phyloP scores from a whole-genome alignment of 2,113 vertebrate genomes.

The Zosterops borbonicus region DNA sequence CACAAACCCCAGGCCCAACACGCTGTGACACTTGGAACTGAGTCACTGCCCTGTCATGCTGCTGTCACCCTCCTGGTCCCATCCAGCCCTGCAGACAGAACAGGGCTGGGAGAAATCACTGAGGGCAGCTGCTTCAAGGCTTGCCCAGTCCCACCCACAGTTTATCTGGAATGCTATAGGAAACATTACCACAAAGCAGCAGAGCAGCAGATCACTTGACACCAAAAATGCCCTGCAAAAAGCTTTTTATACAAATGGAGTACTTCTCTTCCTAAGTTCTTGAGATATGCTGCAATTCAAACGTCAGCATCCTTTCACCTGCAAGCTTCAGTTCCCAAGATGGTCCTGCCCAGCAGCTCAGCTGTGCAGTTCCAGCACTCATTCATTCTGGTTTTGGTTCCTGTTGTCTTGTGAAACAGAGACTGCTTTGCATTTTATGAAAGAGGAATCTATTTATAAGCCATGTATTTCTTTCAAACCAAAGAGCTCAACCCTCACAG shows the following conservation, averaged over 20 bases:
- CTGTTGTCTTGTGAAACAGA: neutral
- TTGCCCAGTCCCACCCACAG: neutral
- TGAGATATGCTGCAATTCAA: neutral
- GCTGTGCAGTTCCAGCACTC: neutral
- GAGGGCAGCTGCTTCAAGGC: neutral
- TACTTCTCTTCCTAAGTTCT: neutral
- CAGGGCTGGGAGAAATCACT: neutral
- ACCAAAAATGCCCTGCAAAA: neutral
- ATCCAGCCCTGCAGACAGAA: neutral
- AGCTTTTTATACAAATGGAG: neutral
- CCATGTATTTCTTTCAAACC: neutral
- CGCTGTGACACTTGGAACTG: neutral
- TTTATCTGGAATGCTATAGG: neutral
- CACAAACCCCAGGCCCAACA: neutral
- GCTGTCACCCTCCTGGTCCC: neutral
- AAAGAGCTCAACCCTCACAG: neutral
- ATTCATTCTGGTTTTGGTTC: neutral
- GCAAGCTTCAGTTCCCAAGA: neutral
- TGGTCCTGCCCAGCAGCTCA: neutral
- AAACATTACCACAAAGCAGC: neutral
- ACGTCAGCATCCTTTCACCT: neutral
- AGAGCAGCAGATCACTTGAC: neutral
- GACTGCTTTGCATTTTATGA: conserved; percentile 11
- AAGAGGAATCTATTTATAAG: conserved; percentile 42
- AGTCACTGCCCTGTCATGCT: neutral